Percentiles rank a stretch among this genome's conserved stretches.
These are phyloP conservation scores for Ramphastos sulfuratus DNA, from an alignment of 2,113 vertebrate genomes.

Conservation along the genomic window DNA sequence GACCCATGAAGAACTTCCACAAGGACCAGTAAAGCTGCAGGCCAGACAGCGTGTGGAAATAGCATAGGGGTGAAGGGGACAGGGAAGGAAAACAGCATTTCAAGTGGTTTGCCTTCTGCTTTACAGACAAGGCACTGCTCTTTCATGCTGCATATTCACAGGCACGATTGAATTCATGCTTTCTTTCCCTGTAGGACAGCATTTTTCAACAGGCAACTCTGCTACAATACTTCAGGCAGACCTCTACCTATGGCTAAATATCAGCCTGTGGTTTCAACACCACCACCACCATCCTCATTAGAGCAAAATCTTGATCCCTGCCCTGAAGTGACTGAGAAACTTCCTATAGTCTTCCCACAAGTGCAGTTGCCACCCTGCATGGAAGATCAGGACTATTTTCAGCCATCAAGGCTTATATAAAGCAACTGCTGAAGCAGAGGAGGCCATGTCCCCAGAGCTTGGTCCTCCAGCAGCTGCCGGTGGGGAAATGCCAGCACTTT, in stretches of 20 bases:
- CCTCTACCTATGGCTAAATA: not conserved
- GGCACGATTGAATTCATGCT: fast-evolving
- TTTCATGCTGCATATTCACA: too few species aligned
- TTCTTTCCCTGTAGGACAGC: not conserved
- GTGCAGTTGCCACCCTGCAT: fast-evolving
- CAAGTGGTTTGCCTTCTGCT: not conserved
- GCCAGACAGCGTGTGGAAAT: not conserved
- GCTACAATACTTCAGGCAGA: not conserved
- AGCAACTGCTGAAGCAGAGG: fast-evolving
- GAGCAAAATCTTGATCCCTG: not conserved
- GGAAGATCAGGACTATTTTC: not conserved
- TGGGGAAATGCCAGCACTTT: not conserved
- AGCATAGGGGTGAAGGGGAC: not conserved
- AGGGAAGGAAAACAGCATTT: not conserved
- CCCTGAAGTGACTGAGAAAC: not conserved
- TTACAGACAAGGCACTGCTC: fast-evolving
- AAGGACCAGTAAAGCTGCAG: not conserved
- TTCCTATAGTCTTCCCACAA: too few species aligned
- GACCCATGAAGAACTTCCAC: fast-evolving
- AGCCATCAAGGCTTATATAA: not conserved
- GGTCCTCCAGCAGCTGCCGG: not conserved
- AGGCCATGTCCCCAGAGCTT: fast-evolving
- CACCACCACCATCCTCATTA: not conserved
- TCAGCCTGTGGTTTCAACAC: not conserved
- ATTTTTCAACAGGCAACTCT: not conserved